phyloP scores from a whole-genome alignment of 2,797 vertebrate species.

The Kryptopterus vitreolus region DNA sequence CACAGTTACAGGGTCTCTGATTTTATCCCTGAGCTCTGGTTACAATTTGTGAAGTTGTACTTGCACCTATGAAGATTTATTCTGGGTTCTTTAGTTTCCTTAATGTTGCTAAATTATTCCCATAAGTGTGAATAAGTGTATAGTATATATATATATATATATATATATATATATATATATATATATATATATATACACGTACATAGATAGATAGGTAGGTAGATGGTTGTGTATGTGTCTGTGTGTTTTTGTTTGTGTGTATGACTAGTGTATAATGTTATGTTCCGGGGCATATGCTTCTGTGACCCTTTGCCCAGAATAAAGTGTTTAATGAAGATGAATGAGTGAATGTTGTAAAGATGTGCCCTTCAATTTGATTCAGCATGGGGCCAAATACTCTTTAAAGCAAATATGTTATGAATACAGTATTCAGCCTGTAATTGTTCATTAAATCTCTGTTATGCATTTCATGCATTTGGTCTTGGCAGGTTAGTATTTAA shows the following conservation, averaged over 20 bases:
- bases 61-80: background rate
- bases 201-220: no score
- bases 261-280: background rate
- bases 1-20: background rate
- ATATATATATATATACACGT: no score
- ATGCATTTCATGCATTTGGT: background rate
- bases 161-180: no score
- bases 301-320: conserved; percentile 12
- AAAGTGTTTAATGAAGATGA: conserved; percentile 46
- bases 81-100: background rate
- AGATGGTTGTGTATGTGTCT: background rate
- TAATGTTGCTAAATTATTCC: background rate
- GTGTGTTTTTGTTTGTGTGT: background rate
- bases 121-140: background rate
- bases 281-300: background rate
- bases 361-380: background rate
- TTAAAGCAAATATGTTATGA: no score
- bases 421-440: background rate
- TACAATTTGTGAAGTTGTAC: background rate
- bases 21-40: background rate
- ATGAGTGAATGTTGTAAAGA: conserved; percentile 41
- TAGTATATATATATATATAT: no score
- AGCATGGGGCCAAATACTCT: background rate
- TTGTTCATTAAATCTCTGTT: background rate
- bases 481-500: background rate